Evolutionary conservation across 2,797 vertebrate genomes (phyloP), one percentile per base, ranked within the genome.

Genomic region (Octomys mimax): DNA sequence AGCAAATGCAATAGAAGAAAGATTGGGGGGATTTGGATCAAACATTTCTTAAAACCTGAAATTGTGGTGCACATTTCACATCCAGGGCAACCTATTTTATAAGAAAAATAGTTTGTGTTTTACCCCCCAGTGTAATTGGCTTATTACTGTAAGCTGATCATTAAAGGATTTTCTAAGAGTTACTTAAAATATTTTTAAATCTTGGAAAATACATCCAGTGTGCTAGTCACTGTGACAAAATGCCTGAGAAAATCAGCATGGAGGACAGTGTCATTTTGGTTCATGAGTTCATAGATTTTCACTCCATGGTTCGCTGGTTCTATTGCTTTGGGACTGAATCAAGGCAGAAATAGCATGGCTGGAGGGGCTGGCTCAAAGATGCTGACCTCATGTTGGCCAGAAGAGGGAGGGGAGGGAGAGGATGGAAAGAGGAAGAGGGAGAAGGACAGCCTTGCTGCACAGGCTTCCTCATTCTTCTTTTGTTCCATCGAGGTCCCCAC

Each of bases 131-230:
- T 80, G 81, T 49, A 1, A 52, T 88, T 78, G 89, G 11, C 52
- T 92, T 92, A 85, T 75, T n/a, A 71, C 78, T 84, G 83, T 87
- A 77, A 92, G 71, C 49, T 36, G 54, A 83, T 70, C 18, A 89
- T 33, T 28, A 31, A 86, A 93, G 9, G 31, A 61, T 87, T 80
- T 90, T 26, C 42, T 87, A 24, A 83, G 36, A 9, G 77, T 95
- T 79, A 42, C 28, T 86, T 78, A n/a, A 93, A 89, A 95, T 81
- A 54, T 61, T 75, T 75, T 14, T 46, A 33, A 33, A 33, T 10
- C 1, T 16, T 52, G 28, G 16, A 52, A 52, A 78, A 78, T 77
- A 31, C 18, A 52, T 22, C 28, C 75, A 52, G 7, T 52, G 46
- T 78, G 46, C 46, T 78, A 33, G 75, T 52, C 28, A 78, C 46